phyloP scores from a whole-genome alignment of 2,797 vertebrate genomes.

The Otolemur crassicaudatus region DNA sequence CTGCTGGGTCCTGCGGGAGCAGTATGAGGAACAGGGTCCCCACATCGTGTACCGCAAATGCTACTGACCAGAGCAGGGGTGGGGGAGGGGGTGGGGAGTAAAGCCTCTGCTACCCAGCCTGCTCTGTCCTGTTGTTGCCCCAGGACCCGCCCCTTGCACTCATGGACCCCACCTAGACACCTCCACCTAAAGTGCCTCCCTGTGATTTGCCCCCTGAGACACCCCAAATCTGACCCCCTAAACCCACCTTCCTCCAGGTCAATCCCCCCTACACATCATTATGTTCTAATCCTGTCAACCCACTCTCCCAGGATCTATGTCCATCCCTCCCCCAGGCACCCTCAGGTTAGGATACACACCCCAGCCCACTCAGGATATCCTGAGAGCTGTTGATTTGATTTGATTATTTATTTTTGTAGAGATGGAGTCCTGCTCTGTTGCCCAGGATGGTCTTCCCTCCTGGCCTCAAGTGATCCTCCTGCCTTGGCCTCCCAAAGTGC shows the following conservation, averaged over 20 bases:
- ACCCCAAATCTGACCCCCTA: not conserved
- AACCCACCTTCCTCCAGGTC: not conserved
- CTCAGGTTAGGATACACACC: not conserved
- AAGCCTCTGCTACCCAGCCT: not conserved
- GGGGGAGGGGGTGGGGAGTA: not conserved
- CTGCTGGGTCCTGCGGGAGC: slow-evolving; percentile 79
- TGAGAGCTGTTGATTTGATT: not conserved
- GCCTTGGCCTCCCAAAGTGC: not conserved
- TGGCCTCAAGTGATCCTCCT: not conserved
- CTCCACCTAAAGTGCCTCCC: not conserved
- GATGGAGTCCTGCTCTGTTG: not conserved
- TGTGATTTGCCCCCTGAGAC: not conserved
- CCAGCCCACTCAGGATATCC: not conserved
- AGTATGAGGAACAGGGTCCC: slow-evolving; percentile 81
- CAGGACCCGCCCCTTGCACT: not conserved
- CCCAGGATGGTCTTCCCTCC: not conserved
- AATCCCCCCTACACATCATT: too few species aligned
- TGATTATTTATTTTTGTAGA: not conserved
- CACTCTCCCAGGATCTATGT: not conserved
- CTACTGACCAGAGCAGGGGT: slow-evolving; percentile 56
- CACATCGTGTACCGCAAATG: slow-evolving; percentile 81
- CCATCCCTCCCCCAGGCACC: not conserved
- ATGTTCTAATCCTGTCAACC: not conserved
- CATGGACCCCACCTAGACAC: not conserved
- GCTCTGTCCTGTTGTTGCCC: not conserved